Evolutionary conservation across 1,140 invertebrate genomes (phyloP).

Genomic region (Achroia grisella): DNA sequence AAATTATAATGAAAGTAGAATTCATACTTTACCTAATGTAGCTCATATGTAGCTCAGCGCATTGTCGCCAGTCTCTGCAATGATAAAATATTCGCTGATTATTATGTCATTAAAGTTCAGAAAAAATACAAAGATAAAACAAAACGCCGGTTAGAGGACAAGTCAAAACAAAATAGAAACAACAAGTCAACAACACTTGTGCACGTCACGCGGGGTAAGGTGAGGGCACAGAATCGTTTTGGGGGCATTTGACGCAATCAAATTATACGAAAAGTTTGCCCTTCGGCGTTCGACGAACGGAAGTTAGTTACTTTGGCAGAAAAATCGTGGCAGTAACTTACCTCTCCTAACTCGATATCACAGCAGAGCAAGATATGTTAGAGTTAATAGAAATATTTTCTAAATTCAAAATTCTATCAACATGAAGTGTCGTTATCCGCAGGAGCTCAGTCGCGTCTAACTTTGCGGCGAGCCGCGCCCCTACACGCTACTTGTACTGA

Average conservation of each 20-base stretch:
- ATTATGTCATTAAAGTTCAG: neutral
- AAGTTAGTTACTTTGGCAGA: conserved; percentile 1
- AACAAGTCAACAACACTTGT: conserved; percentile 64
- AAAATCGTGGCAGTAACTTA: conserved; percentile 24
- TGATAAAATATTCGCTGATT: conserved; percentile 12
- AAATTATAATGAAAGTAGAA: neutral
- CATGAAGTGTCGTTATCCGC: conserved; percentile 58
- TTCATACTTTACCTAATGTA: conserved; percentile 38
- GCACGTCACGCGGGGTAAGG: conserved; percentile 40
- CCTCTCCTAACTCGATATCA: conserved; percentile 14
- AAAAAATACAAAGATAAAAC: conserved; percentile 14
- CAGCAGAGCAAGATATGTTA: neutral
- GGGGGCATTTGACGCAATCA: conserved; percentile 47
- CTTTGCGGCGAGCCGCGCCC: conserved; percentile 73
- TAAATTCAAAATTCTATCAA: conserved; percentile 36
- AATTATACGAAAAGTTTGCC: conserved; percentile 38
- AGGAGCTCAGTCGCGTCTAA: conserved; percentile 67
- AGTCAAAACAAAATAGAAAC: conserved; percentile 55
- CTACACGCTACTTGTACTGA: conserved; percentile 72
- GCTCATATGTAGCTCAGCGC: neutral
- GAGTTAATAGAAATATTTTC: conserved; percentile 26
- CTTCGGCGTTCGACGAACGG: neutral
- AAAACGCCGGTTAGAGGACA: conserved; percentile 20
- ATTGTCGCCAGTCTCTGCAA: conserved; percentile 31
- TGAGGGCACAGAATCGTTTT: conserved; percentile 40